phyloP scores from a whole-genome alignment of 1,140 invertebrate genomes.

The Orius laevigatus region DNA sequence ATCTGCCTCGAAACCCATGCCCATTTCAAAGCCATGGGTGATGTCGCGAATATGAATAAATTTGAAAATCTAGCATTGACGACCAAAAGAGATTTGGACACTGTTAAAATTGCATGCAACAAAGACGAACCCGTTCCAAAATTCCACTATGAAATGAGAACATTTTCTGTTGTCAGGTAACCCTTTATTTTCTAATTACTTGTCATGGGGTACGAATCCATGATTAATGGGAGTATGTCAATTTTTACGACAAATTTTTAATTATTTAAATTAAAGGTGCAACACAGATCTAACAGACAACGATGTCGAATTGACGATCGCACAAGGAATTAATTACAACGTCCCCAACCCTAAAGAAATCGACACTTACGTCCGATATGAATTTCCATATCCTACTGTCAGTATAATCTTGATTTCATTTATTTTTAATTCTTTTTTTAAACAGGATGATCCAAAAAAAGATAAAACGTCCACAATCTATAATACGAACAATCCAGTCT shows the following conservation, averaged over 20 bases:
- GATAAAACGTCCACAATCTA: constrained; percentile 63
- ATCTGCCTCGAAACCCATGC: constrained; percentile 72
- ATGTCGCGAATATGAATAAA: constrained; percentile 72
- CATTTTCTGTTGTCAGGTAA: constrained; percentile 78
- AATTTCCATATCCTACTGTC: constrained; percentile 81
- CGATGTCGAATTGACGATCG: constrained; percentile 72
- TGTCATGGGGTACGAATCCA: constrained; percentile 7
- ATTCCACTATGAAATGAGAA: constrained; percentile 84
- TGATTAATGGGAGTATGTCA: constrained; percentile 4
- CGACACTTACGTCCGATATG: constrained; percentile 86
- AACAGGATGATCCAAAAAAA: constrained; percentile 55
- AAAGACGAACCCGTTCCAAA: constrained; percentile 44
- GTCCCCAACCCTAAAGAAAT: constrained; percentile 72
- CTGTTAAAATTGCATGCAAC: constrained; percentile 54
- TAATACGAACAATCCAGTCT: constrained; percentile 78
- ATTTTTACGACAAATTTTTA: constrained; percentile 4
- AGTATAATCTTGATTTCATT: constrained; percentile 25
- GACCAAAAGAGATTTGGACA: constrained; percentile 77
- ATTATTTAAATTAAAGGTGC: constrained; percentile 36
- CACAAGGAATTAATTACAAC: constrained; percentile 76
- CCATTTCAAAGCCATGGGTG: constrained; percentile 84
- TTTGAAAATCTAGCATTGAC: constrained; percentile 75
- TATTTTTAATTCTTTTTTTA: constrained; percentile 16
- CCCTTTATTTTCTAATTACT: constrained; percentile 22
- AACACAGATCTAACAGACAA: constrained; percentile 83